Evolutionary conservation across 2,113 vertebrate genomes (phyloP), one percentile per base, ranked within the genome.

Genomic region (Danionella cerebrum): DNA sequence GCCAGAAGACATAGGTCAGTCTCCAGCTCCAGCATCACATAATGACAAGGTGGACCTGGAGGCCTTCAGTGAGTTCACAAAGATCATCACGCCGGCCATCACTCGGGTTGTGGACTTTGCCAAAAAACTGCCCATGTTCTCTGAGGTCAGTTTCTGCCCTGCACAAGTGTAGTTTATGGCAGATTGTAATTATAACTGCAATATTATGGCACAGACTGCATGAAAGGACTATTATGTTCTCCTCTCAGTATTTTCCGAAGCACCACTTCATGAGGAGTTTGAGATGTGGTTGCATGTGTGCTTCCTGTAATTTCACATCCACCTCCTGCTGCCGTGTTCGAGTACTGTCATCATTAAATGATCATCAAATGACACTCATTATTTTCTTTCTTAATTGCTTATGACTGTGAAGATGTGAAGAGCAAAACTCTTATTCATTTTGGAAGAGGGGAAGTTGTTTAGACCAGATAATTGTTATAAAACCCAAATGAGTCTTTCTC

Each of bases 21-120:
- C 94, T 63, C 91, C 93, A 7, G 87, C 90, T 51, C 92, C 92
- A 68, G 92, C 93, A 45, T 89, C 91, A 0, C 92, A 95, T 0
- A 92, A 90, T 33, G 95, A 98, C 78, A 97, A 97, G 81, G 96
- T 98, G 47, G 95, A 98, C 83, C 87, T 98, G 74, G 94, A 98
- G 82, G 96, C 93, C 52, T 98, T 98, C 90, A 96, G 95, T 19
- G 94, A 98, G 87, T 98, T 98, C 91, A 98, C 95, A 81, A 98
- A 96, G 90, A 98, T 98, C 89, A 97, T 98, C 89, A 98, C 96
- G 64, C 96, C 96, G 1, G 96, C 96, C 86, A 98, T 98, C 86
- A 98, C 96, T 2, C 92, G 96, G 1, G 96, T 98, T 57, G 95
- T 98, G 60, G 94, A 98, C 90, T 98, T 97, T 87, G 95, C 96